Percentiles rank a stretch among this genome's conserved stretches.
phyloP scores from a whole-genome alignment of 2,888 invertebrate genomes.

The Cinara cedri region DNA sequence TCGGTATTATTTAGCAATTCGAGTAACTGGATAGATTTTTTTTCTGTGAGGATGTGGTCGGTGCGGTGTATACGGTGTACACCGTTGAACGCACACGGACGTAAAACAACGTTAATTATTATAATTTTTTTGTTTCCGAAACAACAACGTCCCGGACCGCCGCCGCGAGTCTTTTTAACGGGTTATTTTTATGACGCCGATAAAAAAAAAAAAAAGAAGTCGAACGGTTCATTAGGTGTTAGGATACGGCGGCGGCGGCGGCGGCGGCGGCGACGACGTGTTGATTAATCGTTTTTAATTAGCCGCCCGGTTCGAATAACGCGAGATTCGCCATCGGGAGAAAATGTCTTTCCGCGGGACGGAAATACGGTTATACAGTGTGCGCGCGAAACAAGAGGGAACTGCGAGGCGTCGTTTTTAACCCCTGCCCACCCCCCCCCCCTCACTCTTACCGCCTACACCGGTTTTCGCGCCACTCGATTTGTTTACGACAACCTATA shows the following conservation, averaged over 20 bases:
- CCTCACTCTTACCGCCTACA: no score
- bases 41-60: no score
- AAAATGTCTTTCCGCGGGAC: not conserved
- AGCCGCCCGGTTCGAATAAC: conserved; percentile 9
- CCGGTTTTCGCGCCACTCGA: not conserved
- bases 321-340: not conserved
- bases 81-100: no score
- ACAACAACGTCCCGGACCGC: no score
- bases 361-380: no score
- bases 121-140: no score
- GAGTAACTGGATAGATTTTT: no score
- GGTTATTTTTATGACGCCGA: conserved; percentile 19
- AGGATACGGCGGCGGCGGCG: not conserved
- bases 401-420: conserved; percentile 24
- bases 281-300: conserved; percentile 57
- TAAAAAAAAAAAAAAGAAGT: conserved; percentile 12
- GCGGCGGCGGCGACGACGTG: not conserved
- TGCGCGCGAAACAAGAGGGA: no score
- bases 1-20: no score
- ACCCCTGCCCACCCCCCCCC: not conserved
- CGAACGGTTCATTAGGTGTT: conserved; percentile 19
- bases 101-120: no score
- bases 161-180: not conserved
- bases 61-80: not conserved
- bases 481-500: conserved; percentile 38